Conservation (phyloP, 2,113 vertebrate species). For the Prunella himalayana region DNA sequence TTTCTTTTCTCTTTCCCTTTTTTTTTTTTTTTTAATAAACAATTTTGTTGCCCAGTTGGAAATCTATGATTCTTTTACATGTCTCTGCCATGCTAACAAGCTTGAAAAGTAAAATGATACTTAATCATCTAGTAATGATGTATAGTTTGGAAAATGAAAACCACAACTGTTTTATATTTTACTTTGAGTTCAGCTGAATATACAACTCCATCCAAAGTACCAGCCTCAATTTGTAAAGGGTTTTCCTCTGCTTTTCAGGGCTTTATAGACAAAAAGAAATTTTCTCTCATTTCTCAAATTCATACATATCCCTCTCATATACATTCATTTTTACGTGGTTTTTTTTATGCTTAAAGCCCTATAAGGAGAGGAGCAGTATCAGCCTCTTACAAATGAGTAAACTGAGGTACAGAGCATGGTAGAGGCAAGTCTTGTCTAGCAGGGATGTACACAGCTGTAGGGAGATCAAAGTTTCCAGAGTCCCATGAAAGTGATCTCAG, state of each 20-base stretch:
- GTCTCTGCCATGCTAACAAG: not conserved
- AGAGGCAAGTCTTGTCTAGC: not conserved
- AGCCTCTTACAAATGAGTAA: not conserved
- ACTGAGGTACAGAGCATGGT: not conserved
- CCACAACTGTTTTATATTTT: not conserved
- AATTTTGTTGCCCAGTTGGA: not conserved
- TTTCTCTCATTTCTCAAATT: not conserved
- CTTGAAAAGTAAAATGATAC: not conserved
- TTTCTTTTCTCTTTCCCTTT: not conserved
- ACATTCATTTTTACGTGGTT: fast-evolving
- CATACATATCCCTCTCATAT: fast-evolving
- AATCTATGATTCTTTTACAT: not conserved
- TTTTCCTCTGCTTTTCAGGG: not conserved
- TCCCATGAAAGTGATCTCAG: not conserved
- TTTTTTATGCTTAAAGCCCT: not conserved
- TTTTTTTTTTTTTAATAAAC: not conserved
- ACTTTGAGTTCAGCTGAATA: not conserved
- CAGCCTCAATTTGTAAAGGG: not conserved
- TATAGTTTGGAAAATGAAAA: not conserved
- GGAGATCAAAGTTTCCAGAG: not conserved
- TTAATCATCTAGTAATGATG: not conserved
- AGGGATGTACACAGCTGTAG: not conserved
- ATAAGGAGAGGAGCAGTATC: not conserved
- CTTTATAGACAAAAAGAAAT: not conserved
- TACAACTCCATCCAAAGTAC: not conserved